Evolutionary conservation across 2,888 invertebrate genomes (phyloP).

Genomic region (Baccha elongata): DNA sequence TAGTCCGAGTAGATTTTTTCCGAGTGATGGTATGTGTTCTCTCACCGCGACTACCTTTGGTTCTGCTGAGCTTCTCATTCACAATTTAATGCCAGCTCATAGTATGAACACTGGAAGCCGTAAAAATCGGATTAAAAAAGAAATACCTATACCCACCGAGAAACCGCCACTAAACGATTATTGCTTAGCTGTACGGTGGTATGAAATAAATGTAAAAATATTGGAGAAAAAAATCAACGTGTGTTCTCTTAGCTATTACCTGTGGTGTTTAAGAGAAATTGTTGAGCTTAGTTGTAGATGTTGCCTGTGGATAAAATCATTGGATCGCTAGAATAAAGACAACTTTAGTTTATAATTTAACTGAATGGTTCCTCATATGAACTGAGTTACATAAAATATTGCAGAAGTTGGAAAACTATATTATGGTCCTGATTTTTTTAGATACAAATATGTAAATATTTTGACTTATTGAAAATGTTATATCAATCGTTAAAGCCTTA

Average conservation of each 20-base stretch:
- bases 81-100: constrained; percentile 72
- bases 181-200: constrained; percentile 64
- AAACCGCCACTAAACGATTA: constrained; percentile 34
- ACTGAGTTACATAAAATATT: no score
- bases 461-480: no score
- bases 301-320: not conserved
- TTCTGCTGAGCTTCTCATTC: constrained; percentile 72
- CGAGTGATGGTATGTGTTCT: constrained; percentile 55
- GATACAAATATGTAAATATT: no score
- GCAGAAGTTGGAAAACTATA: no score
- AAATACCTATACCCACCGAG: constrained; percentile 33
- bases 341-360: no score
- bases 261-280: constrained; percentile 18
- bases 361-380: no score
- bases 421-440: no score
- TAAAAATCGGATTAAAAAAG: constrained; percentile 71
- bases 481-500: no score
- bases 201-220: constrained; percentile 54
- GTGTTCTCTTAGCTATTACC: constrained; percentile 47
- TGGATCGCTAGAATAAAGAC: not conserved
- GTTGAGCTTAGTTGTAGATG: constrained; percentile 8
- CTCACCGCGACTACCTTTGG: constrained; percentile 61
- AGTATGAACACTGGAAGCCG: constrained; percentile 67
- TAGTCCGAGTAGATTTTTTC: constrained; percentile 40
- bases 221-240: constrained; percentile 55